phyloP scores from a whole-genome alignment of 2,113 vertebrate genomes.

The Hucho hucho region DNA sequence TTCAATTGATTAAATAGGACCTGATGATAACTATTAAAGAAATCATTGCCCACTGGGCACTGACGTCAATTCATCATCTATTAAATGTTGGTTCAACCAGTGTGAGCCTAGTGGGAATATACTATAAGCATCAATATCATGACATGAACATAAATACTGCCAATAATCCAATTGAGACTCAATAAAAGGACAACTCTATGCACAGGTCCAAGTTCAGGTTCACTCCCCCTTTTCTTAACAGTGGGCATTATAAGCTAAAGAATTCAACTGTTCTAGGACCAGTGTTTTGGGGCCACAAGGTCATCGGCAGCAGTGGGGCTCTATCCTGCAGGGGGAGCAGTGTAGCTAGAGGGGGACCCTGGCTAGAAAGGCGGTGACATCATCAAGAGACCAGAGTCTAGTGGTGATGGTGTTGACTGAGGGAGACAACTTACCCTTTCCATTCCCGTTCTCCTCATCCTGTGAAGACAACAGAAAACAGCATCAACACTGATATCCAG shows the following conservation, averaged over 20 bases:
- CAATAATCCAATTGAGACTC: no score
- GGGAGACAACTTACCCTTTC: conserved; percentile 70
- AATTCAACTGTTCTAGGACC: background rate
- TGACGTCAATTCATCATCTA: no score
- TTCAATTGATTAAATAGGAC: background rate
- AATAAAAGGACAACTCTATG: background rate
- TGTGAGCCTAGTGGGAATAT: no score
- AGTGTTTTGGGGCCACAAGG: background rate
- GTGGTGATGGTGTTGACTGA: background rate
- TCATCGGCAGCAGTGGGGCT: conserved; percentile 21
- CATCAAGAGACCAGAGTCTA: conserved; percentile 7
- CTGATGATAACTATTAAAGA: no score
- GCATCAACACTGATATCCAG: conserved; percentile 4
- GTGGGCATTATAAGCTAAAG: background rate
- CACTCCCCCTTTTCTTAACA: background rate
- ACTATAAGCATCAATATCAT: no score
- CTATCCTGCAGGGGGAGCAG: conserved; percentile 57
- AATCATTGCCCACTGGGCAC: no score
- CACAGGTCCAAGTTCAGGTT: background rate
- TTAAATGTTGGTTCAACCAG: no score
- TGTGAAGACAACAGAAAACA: conserved; percentile 62
- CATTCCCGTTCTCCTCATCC: conserved; percentile 94
- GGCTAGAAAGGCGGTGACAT: conserved; percentile 35
- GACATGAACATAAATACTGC: no score
- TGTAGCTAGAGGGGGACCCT: conserved; percentile 5